A percentile compares a stretch with the other conserved stretches of the same genome.
Evolutionary conservation across 2,797 vertebrate species (phyloP).

Genomic region (Trichosurus vulpecula): DNA sequence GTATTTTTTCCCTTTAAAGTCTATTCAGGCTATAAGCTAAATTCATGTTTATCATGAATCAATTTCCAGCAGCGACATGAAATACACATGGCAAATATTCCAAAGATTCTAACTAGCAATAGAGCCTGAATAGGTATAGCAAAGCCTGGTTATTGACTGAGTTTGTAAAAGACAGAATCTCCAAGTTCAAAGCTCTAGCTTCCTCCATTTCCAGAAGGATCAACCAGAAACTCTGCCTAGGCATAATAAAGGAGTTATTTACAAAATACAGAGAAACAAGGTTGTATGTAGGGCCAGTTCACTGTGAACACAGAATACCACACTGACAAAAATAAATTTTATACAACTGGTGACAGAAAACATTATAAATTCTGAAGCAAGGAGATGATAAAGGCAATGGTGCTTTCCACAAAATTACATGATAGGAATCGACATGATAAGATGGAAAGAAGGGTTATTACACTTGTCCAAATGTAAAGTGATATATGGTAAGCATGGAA

Average conservation of each 20-base stretch:
- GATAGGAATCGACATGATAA: background rate
- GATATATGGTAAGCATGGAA: background rate
- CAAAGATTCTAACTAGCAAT: slow-evolving; percentile 24
- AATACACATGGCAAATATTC: slow-evolving; percentile 32
- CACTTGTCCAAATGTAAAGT: background rate
- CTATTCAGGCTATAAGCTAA: slow-evolving; percentile 18
- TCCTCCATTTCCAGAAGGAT: slow-evolving; percentile 32
- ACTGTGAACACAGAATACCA: background rate
- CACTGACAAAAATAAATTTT: slow-evolving; percentile 23
- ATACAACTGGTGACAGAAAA: background rate
- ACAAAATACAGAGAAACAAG: background rate
- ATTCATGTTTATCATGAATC: slow-evolving; percentile 24
- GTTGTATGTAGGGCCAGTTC: slow-evolving; percentile 5
- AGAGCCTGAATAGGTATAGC: slow-evolving; percentile 25
- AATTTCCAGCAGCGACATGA: slow-evolving; percentile 25
- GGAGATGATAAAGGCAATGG: background rate
- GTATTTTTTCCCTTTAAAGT: slow-evolving; percentile 32
- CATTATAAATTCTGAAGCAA: background rate
- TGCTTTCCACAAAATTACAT: background rate
- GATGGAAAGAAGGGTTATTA: background rate
- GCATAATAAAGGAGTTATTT: background rate
- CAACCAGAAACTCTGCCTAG: background rate
- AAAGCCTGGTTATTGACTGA: slow-evolving; percentile 37
- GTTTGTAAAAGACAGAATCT: background rate
- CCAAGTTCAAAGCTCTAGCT: slow-evolving; percentile 26